Evolutionary conservation across 1,140 invertebrate genomes (phyloP).

Genomic region (Achroia grisella): DNA sequence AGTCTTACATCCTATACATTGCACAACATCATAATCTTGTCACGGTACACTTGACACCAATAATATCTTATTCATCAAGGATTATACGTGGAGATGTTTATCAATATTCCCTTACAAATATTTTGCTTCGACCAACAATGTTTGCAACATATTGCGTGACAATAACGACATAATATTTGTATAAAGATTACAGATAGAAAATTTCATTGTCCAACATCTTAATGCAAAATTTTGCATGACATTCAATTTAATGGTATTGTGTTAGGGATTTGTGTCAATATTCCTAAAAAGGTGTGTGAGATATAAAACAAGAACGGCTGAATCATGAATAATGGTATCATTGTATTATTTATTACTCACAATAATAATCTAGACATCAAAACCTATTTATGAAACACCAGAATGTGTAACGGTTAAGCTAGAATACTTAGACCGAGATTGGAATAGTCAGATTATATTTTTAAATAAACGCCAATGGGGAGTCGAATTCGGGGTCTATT

Average conservation of each 20-base stretch:
- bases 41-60: constrained; percentile 32
- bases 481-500: no score
- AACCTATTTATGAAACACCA: no score
- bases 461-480: no score
- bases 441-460: no score
- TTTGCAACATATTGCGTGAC: constrained; percentile 14
- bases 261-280: background rate
- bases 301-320: no score
- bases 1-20: no score
- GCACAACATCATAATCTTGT: constrained; percentile 21
- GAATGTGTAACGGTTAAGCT: no score
- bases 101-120: constrained; percentile 29
- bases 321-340: no score
- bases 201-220: constrained; percentile 16
- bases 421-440: no score
- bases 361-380: no score
- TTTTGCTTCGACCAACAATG: constrained; percentile 11
- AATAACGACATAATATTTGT: constrained; percentile 28
- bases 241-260: constrained; percentile 13
- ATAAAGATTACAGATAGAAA: constrained; percentile 11
- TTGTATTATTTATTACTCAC: no score
- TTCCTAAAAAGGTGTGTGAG: no score
- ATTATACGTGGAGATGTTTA: constrained; percentile 24
- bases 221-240: constrained; percentile 23
- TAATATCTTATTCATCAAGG: constrained; percentile 17